Evolutionary conservation across 2,888 invertebrate genomes (phyloP).

Genomic region (Orgyia antiqua): DNA sequence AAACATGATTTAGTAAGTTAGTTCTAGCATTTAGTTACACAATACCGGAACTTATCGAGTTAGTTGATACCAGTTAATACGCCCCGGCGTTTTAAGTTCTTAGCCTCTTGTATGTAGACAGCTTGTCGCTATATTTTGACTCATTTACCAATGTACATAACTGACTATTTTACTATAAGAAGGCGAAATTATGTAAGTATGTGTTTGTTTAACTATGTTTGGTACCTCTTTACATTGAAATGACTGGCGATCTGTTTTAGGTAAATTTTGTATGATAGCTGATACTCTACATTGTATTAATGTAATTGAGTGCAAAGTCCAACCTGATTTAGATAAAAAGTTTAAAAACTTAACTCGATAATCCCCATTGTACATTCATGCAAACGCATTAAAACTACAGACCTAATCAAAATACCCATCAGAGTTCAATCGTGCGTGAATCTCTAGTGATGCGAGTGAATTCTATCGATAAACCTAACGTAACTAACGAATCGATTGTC

Average conservation of each 20-base stretch:
- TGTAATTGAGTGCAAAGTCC: no score
- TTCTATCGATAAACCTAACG: conserved; percentile 37
- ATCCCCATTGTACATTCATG: not conserved
- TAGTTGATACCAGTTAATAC: conserved; percentile 18
- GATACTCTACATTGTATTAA: no score
- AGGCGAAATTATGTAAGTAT: not conserved
- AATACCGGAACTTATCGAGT: conserved; percentile 20
- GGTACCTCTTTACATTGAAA: no score
- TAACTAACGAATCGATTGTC: conserved; percentile 45
- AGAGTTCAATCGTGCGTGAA: conserved; percentile 28
- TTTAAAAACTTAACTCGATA: no score
- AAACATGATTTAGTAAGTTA: not conserved
- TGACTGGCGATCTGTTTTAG: no score
- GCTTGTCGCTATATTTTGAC: conserved; percentile 8
- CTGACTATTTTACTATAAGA: no score
- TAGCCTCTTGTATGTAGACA: conserved; percentile 4
- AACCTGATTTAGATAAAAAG: no score
- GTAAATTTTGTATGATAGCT: no score
- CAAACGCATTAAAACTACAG: conserved; percentile 5
- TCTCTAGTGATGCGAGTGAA: conserved; percentile 36
- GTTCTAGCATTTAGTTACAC: conserved; percentile 4
- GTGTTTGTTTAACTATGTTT: not conserved
- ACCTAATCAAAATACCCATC: conserved; percentile 21
- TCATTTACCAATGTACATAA: conserved; percentile 7
- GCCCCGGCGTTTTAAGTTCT: conserved; percentile 15